Percentiles rank a stretch among this genome's conserved stretches.
Evolutionary conservation across 2,113 vertebrate species (phyloP).

Genomic region (Semnornis frantzii): DNA sequence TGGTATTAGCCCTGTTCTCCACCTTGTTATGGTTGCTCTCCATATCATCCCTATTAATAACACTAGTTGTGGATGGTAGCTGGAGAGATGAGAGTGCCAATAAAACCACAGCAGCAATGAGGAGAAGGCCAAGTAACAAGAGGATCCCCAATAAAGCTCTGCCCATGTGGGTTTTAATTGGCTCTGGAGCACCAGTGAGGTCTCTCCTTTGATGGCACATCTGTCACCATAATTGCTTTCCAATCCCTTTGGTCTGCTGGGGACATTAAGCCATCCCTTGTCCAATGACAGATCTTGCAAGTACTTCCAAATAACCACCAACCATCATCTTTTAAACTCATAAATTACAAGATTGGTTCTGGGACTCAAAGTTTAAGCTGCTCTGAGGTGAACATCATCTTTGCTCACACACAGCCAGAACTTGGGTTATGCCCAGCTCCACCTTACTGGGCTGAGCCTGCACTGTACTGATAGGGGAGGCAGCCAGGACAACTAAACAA

Average conservation of each 20-base stretch:
- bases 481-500: neutral
- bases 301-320: constrained; percentile 14
- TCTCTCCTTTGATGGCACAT: neutral
- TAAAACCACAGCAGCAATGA: neutral
- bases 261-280: neutral
- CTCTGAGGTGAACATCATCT: neutral
- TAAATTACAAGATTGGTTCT: neutral
- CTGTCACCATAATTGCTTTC: neutral
- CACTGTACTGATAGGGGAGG: neutral
- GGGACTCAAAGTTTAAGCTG: neutral
- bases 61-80: neutral
- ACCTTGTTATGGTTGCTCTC: neutral
- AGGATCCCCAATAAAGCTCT: neutral
- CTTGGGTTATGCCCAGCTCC: neutral
- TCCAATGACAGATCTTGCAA: neutral
- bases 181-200: neutral
- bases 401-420: neutral
- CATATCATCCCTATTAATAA: neutral
- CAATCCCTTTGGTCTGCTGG: neutral
- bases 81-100: neutral
- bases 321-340: neutral
- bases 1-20: neutral
- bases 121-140: neutral
- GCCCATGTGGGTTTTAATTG: neutral
- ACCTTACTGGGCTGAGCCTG: neutral